A percentile compares a stretch with the other conserved stretches of the same genome.
Evolutionary conservation across 2,113 vertebrate genomes (phyloP).

Genomic region (Physeter macrocephalus): DNA sequence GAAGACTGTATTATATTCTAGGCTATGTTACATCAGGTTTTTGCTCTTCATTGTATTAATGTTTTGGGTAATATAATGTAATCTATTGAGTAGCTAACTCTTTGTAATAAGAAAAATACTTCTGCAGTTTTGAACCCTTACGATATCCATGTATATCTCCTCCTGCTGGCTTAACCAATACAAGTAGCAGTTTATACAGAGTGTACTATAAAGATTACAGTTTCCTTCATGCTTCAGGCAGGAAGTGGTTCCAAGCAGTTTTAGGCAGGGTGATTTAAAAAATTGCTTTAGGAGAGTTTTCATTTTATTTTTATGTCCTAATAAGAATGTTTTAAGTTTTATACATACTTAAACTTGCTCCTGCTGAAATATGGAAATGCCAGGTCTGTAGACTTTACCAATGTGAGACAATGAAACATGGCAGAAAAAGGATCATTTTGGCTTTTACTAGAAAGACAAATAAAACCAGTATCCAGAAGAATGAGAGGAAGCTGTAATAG

Average conservation of each 20-base stretch:
- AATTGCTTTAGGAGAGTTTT: background rate
- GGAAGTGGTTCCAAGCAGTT: background rate
- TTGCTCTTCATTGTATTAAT: constrained; percentile 17
- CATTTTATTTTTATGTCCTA: background rate
- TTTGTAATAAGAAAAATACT: background rate
- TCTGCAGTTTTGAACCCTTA: background rate
- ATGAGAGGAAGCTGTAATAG: background rate
- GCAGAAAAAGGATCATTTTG: background rate
- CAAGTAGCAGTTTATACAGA: background rate
- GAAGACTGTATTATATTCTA: background rate
- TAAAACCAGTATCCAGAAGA: background rate
- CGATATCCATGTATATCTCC: background rate
- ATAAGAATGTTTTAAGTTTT: background rate
- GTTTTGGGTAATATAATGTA: constrained; percentile 3
- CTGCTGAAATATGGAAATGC: background rate
- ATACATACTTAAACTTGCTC: background rate
- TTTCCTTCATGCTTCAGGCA: background rate
- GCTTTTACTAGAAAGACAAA: background rate
- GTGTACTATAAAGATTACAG: background rate
- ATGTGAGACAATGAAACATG: background rate
- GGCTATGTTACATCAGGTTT: background rate
- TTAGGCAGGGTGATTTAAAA: background rate
- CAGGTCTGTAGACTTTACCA: background rate
- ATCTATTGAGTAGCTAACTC: background rate
- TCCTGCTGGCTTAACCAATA: background rate